Base-by-base conservation (phyloP, 2,113 vertebrate genomes). In the Dasypus novemcinctus region DNA sequence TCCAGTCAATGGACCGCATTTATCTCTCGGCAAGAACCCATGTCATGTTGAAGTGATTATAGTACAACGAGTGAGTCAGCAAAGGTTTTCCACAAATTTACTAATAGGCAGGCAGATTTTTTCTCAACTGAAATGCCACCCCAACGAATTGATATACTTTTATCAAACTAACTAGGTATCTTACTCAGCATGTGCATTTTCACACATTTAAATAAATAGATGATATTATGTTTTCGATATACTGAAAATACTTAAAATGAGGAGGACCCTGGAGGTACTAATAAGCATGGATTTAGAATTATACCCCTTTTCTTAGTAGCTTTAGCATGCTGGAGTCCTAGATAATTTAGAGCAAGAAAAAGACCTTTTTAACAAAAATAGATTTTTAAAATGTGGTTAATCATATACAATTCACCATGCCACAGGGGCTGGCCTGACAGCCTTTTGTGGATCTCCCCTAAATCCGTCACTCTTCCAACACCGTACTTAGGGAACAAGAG, bases 401-500 rank as follows among this genome's bases (percentile, higher is more conserved):
- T 38, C 23, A 49, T 6, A 3, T 12, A 21, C 18, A 38, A 49
- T 31, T 63, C 36, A 27, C n/a, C 8, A 74, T 8, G 20, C 2
- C 23, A 27, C 38, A 46, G 27, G 27, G 49, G 52, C 31, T 4
- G 38, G 57, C 17, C 17, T 4, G 8, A 38, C 13, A 64, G 4
- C 0, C 11, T 7, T 27, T 33, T 46, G 36, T 14, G 4, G 6
- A 12, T 43, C 21, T 38, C 41, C 20, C 15, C 7, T 18, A n/a
- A 33, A 54, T 9, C 27, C n/a, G 9, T 1, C 25, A 25, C 25
- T 31, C 25, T 21, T 15, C 31, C 52, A 43, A 36, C 21, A 18
- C 0, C 13, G 15, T 10, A 1, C 7, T 0, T 2, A 1, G 23
- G 12, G 12, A 71, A 0, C 10, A n/a, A 54, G 36, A 52, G 52